phyloP scores from a whole-genome alignment of 2,888 invertebrate genomes.

The Sicus ferrugineus region DNA sequence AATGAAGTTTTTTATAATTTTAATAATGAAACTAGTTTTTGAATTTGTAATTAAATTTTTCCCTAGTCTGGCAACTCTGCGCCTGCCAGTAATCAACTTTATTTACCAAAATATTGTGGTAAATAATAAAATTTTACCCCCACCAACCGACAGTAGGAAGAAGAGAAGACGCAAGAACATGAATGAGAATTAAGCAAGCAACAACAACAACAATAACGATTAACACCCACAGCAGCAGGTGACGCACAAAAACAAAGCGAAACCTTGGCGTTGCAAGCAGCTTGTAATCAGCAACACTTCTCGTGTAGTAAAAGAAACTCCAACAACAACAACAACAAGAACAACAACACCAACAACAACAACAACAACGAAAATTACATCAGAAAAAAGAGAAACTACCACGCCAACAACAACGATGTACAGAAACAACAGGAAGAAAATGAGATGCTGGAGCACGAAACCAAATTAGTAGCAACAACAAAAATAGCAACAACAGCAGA shows the following conservation, averaged over 20 bases:
- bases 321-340: not conserved
- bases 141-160: not conserved
- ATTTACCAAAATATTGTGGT: not conserved
- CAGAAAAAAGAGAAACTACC: not conserved
- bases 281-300: conserved; percentile 28
- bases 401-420: no score
- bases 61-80: not conserved
- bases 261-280: conserved; percentile 11
- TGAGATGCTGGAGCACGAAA: not conserved
- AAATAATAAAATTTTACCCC: not conserved
- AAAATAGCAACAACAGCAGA: conserved; percentile 7
- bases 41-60: not conserved
- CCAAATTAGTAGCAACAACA: not conserved
- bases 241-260: conserved; percentile 21
- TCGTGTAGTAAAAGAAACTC: no score
- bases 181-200: no score
- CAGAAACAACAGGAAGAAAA: not conserved
- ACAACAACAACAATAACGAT: no score
- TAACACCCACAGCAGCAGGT: conserved; percentile 16
- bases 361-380: conserved; percentile 24
- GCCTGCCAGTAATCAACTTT: not conserved
- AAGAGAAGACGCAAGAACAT: no score
- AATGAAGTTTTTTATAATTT: not conserved
- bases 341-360: conserved; percentile 14
- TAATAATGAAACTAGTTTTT: not conserved